These are phyloP conservation scores for Nematolebias whitei DNA, from an alignment of 2,113 vertebrate genomes.

Conservation along the genomic window DNA sequence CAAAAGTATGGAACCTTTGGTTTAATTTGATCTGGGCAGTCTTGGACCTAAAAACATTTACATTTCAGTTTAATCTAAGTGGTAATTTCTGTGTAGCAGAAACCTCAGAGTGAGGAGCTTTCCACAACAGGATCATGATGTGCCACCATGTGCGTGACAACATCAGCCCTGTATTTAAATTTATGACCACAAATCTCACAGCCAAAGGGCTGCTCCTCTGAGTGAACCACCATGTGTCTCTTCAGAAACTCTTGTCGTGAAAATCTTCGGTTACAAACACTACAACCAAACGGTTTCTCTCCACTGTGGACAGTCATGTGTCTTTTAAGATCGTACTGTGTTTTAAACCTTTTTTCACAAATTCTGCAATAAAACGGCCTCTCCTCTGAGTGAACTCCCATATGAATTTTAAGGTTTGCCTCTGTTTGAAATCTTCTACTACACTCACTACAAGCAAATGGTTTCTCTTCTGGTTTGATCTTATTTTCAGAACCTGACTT, in stretches of 20 bases:
- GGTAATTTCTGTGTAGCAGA: background rate
- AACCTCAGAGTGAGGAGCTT: background rate
- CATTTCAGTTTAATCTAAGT: background rate
- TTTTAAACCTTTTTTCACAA: constrained; percentile 13
- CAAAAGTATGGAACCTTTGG: too few relatives aligned
- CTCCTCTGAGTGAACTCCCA: constrained; percentile 17
- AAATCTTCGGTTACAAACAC: background rate
- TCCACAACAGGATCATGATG: background rate
- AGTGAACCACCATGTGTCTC: background rate
- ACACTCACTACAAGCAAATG: background rate
- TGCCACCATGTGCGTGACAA: background rate
- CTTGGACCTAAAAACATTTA: too few relatives aligned
- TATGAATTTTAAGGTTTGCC: background rate
- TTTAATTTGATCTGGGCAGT: too few relatives aligned
- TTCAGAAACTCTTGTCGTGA: background rate
- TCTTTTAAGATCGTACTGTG: constrained; percentile 15
- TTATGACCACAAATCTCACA: background rate
- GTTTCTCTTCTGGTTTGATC: background rate
- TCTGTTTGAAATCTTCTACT: background rate
- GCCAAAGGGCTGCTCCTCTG: background rate
- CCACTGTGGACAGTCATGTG: constrained; percentile 17
- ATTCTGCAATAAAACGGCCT: constrained; percentile 6
- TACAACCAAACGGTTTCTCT: constrained; percentile 18
- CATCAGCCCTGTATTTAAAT: background rate
- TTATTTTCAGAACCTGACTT: background rate